phyloP scores from a whole-genome alignment of 1,140 invertebrate species.

The Tetragonula clypearis region DNA sequence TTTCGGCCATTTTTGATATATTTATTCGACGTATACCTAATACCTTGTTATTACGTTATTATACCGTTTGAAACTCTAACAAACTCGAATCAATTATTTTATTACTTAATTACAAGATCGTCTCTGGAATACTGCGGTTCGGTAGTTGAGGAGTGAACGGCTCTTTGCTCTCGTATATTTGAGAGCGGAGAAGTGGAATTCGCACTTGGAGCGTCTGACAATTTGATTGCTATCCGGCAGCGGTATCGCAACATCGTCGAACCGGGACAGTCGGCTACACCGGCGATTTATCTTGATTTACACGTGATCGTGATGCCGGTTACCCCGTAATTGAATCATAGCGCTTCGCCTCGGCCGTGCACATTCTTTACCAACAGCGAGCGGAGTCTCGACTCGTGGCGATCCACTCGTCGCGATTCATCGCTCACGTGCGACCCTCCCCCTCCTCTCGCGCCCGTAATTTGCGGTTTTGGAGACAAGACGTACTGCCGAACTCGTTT shows the following conservation, averaged over 20 bases:
- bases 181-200: constrained; percentile 42
- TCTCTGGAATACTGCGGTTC: too few species aligned
- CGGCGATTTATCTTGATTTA: constrained; percentile 57
- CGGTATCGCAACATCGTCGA: constrained; percentile 53
- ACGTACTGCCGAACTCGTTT: constrained; percentile 25
- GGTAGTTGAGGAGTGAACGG: too few species aligned
- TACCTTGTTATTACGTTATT: too few species aligned
- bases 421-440: constrained; percentile 23
- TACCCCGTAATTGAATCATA: constrained; percentile 58
- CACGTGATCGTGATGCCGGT: constrained; percentile 54
- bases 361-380: constrained; percentile 29
- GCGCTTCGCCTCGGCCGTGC: constrained; percentile 18
- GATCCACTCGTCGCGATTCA: constrained; percentile 27
- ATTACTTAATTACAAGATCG: too few species aligned
- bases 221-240: constrained; percentile 57
- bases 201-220: constrained; percentile 48
- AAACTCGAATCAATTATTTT: too few species aligned
- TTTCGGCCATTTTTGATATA: too few species aligned
- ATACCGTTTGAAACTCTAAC: too few species aligned
- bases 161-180: constrained; percentile 5
- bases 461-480: constrained; percentile 47
- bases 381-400: constrained; percentile 16
- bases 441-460: not conserved
- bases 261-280: constrained; percentile 33
- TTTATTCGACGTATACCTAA: too few species aligned